Base-by-base conservation (phyloP, 2,888 invertebrate genomes). In the Xanthorhoe designata region DNA sequence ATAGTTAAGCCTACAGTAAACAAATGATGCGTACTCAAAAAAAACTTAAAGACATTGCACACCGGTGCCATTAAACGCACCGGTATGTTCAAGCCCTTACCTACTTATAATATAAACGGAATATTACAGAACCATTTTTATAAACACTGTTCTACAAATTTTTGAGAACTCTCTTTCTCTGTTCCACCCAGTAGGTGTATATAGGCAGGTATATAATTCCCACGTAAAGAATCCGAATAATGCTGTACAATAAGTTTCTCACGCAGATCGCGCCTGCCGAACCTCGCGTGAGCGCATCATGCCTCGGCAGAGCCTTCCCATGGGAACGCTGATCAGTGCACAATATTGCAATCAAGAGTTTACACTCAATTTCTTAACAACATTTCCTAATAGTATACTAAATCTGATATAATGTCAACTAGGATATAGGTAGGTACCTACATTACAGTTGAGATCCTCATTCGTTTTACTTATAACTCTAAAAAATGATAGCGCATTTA, bases 231-330 rank as follows among this genome's bases (percentile, higher is more conserved):
- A 74, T 74, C 73, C 75, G 51, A 69, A 75, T 67, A 60, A 71
- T 64, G 61, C 60, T 68, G 56, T 61, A 71, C 68, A 73, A 72
- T 63, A 71, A 69, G 66, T 69, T 84, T 85, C 86, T 78, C 86
- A 86, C 85, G 82, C 80, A 71, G 78, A 77, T 82, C 74, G 80
- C 72, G 75, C 76, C 76, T 77, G 68, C 69, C 69, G 68, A 74
- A 75, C 74, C 72, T 88, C 80, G 88, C 90, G 89, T 89, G 89
- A 82, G 75, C 72, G 71, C 68, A 63, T 65, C 70, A 75, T 81
- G 79, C 73, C 42, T 87, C 88, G 32, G 74, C 72, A 61, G 61
- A 42, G 5, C 73, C 72, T 78, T 81, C 82, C 79, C 87, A 85
- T 85, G 90, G 85, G 88, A 89, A 87, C 75, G 69, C 70, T 71